phyloP scores from a whole-genome alignment of 2,888 invertebrate genomes.

The Periphyllus acericola region DNA sequence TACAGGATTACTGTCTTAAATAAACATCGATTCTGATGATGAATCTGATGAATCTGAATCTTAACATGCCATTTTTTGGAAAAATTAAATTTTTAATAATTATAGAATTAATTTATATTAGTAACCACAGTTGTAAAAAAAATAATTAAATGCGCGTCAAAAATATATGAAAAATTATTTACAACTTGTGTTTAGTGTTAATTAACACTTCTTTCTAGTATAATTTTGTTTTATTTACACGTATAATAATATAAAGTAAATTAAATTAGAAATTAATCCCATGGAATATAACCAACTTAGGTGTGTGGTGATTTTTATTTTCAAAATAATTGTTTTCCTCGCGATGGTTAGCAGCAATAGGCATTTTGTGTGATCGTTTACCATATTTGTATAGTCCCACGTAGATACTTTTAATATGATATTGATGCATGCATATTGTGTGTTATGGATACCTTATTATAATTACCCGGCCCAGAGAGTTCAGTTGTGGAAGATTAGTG shows the following conservation, averaged over 20 bases:
- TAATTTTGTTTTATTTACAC: neutral
- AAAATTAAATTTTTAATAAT: neutral
- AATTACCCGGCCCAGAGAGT: neutral
- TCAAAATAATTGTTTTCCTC: neutral
- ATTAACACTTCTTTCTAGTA: too few species aligned
- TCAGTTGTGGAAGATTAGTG: neutral
- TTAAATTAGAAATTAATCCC: neutral
- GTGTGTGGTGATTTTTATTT: neutral
- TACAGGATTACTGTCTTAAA: neutral
- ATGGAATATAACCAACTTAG: neutral
- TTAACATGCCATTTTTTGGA: neutral
- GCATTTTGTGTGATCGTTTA: neutral
- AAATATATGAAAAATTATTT: neutral
- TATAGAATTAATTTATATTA: neutral
- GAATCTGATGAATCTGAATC: neutral
- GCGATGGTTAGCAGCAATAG: neutral
- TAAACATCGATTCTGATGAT: neutral
- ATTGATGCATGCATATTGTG: neutral
- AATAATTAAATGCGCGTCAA: neutral
- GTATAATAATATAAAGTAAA: neutral
- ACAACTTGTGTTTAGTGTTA: neutral
- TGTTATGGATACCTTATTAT: constrained; percentile 5
- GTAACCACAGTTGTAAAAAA: neutral
- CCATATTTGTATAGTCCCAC: neutral
- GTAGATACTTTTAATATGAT: neutral